phyloP scores from a whole-genome alignment of 2,888 invertebrate species.

The Deilephila elpenor region DNA sequence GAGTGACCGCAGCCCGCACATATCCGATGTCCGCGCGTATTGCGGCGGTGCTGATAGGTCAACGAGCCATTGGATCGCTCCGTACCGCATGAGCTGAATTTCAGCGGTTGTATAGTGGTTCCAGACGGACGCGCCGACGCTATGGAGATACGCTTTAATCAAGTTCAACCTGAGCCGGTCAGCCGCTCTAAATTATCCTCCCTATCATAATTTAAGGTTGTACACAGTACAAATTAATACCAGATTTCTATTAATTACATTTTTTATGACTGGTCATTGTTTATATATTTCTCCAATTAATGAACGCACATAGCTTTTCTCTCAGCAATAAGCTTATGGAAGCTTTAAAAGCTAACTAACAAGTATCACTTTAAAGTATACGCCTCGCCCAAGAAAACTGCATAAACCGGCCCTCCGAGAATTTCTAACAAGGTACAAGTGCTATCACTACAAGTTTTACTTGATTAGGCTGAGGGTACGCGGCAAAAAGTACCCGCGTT shows the following conservation, averaged over 20 bases:
- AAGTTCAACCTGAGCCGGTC: no score
- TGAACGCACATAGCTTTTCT: no score
- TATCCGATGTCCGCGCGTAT: not conserved
- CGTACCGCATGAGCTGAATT: not conserved
- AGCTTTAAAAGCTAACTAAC: not conserved
- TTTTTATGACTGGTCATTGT: no score
- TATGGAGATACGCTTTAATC: not conserved
- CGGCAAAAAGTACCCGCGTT: not conserved
- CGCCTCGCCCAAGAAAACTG: no score
- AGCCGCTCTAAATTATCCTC: no score
- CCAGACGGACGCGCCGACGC: not conserved
- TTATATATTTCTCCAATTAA: no score
- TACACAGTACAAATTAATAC: no score
- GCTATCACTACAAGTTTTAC: not conserved
- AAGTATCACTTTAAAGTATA: not conserved
- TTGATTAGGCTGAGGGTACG: not conserved
- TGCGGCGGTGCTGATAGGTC: not conserved
- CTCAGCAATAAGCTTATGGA: not conserved
- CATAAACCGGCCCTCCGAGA: not conserved
- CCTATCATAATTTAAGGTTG: no score
- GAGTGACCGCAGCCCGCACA: conserved; percentile 14
- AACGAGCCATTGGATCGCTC: not conserved
- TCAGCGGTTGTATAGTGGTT: not conserved
- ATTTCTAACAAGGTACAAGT: conserved; percentile 5
- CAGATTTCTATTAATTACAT: no score